A percentile compares a stretch with the other conserved stretches of the same genome.
phyloP scores from a whole-genome alignment of 2,797 vertebrate genomes.

The Lindbergichthys nudifrons region DNA sequence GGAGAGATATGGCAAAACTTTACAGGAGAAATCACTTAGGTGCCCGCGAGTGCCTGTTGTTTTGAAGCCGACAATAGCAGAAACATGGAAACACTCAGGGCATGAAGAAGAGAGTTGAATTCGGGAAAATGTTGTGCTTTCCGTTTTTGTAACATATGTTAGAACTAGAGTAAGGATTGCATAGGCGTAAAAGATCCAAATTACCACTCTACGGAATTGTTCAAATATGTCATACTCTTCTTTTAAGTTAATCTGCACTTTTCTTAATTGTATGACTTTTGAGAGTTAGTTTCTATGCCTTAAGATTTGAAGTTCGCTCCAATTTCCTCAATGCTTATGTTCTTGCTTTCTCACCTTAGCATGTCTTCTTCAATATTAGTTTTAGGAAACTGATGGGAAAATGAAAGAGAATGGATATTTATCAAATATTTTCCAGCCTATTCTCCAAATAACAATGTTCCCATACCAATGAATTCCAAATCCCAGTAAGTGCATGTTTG shows the following conservation, averaged over 20 bases:
- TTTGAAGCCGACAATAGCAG: conserved; percentile 15
- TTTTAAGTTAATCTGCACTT: background rate
- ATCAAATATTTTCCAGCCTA: no score
- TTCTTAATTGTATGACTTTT: background rate
- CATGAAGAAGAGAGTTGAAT: background rate
- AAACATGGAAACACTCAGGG: background rate
- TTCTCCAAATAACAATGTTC: no score
- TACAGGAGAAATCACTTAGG: conserved; percentile 34
- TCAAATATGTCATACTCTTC: background rate
- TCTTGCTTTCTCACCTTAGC: background rate
- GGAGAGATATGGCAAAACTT: conserved; percentile 16
- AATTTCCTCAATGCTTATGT: background rate
- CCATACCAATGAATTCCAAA: no score
- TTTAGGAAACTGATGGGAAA: background rate
- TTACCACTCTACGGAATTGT: background rate
- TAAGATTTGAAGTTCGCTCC: background rate
- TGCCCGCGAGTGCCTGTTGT: conserved; percentile 34
- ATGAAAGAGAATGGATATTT: background rate
- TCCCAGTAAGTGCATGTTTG: no score
- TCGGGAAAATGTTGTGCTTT: background rate
- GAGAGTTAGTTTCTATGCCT: background rate
- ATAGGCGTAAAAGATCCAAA: background rate
- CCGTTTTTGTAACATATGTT: background rate
- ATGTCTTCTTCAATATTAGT: background rate
- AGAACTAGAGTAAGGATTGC: background rate